Conservation (phyloP, 2,888 invertebrate species). For the Exephanes ischioxanthus region DNA sequence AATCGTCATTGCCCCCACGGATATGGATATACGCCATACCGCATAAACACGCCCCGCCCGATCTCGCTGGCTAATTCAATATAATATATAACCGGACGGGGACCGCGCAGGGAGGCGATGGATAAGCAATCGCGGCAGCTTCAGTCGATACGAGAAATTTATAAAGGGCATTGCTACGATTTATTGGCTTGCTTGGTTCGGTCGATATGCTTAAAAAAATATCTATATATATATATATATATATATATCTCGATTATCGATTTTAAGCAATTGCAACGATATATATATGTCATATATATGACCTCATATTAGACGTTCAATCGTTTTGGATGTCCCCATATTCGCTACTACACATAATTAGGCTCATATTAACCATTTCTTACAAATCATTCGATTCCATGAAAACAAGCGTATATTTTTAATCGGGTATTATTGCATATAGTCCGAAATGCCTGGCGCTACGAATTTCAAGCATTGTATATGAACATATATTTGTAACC, state of each 20-base stretch:
- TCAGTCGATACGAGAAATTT: constrained; percentile 27
- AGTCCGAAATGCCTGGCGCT: too few species aligned
- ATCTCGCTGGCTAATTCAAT: constrained; percentile 40
- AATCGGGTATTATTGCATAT: too few species aligned
- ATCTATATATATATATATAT: constrained; percentile 9
- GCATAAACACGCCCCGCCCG: not conserved
- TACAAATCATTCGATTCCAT: too few species aligned
- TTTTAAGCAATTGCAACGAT: too few species aligned
- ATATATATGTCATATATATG: too few species aligned
- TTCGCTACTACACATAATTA: too few species aligned
- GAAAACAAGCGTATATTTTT: too few species aligned
- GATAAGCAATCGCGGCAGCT: not conserved
- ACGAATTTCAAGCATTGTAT: too few species aligned
- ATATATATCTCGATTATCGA: not conserved
- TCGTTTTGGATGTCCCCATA: too few species aligned
- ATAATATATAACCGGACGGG: not conserved
- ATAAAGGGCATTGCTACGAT: constrained; percentile 22
- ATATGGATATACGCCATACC: constrained; percentile 18
- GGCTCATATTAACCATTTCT: too few species aligned
- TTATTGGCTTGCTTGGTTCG: constrained; percentile 21
- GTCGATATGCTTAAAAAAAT: constrained; percentile 13
- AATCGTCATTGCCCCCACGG: constrained; percentile 55
- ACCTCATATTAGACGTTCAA: too few species aligned
- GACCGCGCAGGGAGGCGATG: not conserved
- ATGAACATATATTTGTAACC: not conserved